Conservation (phyloP, 2,797 vertebrate genomes). For the Rachycentron canadum region DNA sequence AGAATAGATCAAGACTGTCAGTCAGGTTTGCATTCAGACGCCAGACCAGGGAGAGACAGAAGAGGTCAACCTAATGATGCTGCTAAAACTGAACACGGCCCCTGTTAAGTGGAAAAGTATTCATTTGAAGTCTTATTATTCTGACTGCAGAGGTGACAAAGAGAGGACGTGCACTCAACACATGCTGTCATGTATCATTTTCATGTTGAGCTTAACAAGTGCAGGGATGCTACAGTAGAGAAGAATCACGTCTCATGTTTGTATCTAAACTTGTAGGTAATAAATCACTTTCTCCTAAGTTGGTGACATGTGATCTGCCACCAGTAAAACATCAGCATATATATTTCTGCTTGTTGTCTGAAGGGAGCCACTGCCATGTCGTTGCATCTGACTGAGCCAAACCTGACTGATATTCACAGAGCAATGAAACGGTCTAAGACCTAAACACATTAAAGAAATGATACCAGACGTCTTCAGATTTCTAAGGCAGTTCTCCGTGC, state of each 20-base stretch:
- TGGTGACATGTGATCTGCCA: background rate
- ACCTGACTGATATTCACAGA: background rate
- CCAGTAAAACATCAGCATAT: background rate
- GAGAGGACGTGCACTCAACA: background rate
- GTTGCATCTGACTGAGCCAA: background rate
- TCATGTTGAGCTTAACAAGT: background rate
- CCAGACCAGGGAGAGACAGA: constrained; percentile 19
- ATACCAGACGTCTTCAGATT: background rate
- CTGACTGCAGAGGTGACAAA: background rate
- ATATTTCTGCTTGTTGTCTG: background rate
- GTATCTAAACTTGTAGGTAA: too few relatives aligned
- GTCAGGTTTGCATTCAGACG: constrained; percentile 6
- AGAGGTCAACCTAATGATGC: constrained; percentile 7
- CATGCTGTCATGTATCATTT: background rate
- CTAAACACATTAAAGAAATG: background rate
- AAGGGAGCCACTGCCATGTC: background rate
- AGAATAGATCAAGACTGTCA: constrained; percentile 39
- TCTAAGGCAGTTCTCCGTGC: background rate
- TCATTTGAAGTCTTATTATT: background rate
- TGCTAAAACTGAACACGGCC: background rate
- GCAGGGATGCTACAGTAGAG: background rate
- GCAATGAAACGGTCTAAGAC: too few relatives aligned
- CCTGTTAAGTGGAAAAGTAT: background rate
- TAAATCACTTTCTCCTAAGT: background rate
- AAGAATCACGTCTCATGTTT: too few relatives aligned